Evolutionary conservation across 2,113 vertebrate species (phyloP).

Genomic region (Urocolius indicus): DNA sequence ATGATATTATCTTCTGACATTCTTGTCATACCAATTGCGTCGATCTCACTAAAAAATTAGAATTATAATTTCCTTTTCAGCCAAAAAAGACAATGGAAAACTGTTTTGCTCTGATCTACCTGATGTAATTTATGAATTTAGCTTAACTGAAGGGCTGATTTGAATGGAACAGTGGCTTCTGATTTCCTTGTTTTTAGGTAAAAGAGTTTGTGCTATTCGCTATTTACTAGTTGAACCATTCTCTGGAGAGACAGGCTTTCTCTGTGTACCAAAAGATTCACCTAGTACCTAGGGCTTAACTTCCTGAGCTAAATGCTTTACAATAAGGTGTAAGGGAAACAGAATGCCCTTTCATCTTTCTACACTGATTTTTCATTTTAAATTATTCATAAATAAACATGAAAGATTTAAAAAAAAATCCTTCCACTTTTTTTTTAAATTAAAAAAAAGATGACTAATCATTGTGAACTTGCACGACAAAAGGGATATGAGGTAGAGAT

Average conservation of each 20-base stretch:
- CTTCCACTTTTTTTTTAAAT: background rate
- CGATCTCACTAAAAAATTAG: background rate
- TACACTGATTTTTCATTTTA: background rate
- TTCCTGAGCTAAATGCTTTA: background rate
- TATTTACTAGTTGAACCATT: background rate
- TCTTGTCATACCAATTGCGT: background rate
- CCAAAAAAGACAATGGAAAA: background rate
- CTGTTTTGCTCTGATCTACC: background rate
- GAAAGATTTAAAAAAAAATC: background rate
- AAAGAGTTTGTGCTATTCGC: background rate
- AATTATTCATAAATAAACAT: background rate
- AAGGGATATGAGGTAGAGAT: background rate
- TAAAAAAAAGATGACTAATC: background rate
- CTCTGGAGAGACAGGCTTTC: background rate
- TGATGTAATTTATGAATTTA: background rate
- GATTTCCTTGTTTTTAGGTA: background rate
- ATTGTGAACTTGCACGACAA: background rate
- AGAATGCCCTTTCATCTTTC: background rate
- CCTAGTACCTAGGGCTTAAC: background rate
- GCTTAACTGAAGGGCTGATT: background rate
- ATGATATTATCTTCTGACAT: background rate
- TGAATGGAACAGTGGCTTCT: background rate
- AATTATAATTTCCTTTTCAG: background rate
- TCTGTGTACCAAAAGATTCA: background rate
- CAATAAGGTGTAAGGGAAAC: background rate